A percentile compares a stretch with the other conserved stretches of the same genome.
Evolutionary conservation across 2,888 invertebrate genomes (phyloP).

Genomic region (Globia sparganii): DNA sequence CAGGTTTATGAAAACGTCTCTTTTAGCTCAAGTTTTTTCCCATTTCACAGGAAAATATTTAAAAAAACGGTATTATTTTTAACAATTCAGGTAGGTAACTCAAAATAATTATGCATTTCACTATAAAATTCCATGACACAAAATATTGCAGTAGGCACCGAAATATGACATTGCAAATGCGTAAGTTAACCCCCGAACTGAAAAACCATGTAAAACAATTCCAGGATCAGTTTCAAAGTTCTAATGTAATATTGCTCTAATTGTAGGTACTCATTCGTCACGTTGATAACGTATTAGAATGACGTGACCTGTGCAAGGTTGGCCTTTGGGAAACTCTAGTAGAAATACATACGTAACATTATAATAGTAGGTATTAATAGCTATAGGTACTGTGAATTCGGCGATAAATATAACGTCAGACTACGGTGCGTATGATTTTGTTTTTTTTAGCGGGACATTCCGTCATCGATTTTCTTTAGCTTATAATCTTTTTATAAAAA

Average conservation of each 20-base stretch:
- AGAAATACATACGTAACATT: slow-evolving; percentile 48
- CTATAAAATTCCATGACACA: background rate
- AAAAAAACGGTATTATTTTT: no score
- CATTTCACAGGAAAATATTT: no score
- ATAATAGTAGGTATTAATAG: slow-evolving; percentile 70
- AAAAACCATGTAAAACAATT: background rate
- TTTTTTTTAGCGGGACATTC: slow-evolving; percentile 28
- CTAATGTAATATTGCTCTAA: background rate
- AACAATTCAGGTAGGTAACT: no score
- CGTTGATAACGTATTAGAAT: slow-evolving; percentile 46
- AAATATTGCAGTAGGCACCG: background rate
- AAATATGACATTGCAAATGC: no score
- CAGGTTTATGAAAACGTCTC: no score
- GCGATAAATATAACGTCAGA: slow-evolving; percentile 63
- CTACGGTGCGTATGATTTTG: slow-evolving; percentile 45
- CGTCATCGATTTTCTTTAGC: background rate
- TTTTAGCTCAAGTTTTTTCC: no score
- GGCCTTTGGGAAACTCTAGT: slow-evolving; percentile 77
- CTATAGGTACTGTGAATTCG: slow-evolving; percentile 69
- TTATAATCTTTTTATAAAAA: background rate
- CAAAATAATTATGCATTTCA: no score
- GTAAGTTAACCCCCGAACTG: slow-evolving; percentile 20
- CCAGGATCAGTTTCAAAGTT: background rate
- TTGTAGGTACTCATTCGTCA: slow-evolving; percentile 28
- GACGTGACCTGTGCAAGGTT: slow-evolving; percentile 37